A percentile compares a stretch with the other conserved stretches of the same genome.
phyloP scores from a whole-genome alignment of 2,888 invertebrate species.

The Heliconius ethilla region DNA sequence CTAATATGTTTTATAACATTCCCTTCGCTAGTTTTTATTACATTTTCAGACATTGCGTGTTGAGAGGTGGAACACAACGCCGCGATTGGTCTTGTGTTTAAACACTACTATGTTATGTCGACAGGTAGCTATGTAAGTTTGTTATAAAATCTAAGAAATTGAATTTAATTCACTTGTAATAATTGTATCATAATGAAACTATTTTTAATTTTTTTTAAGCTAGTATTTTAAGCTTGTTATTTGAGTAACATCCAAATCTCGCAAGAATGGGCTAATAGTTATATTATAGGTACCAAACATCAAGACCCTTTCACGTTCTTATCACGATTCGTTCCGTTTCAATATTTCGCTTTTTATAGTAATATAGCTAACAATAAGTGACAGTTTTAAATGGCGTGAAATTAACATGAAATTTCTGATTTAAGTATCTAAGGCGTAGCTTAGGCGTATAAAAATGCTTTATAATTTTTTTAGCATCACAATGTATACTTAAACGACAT shows the following conservation, averaged over 20 bases:
- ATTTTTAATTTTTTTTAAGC: not conserved
- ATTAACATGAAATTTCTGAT: constrained; percentile 4
- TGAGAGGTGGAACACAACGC: too few relatives aligned
- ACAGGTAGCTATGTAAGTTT: not conserved
- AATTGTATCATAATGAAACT: not conserved
- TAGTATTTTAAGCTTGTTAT: not conserved
- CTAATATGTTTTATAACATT: too few relatives aligned
- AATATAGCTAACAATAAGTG: not conserved
- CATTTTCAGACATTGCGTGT: too few relatives aligned
- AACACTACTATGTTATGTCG: not conserved
- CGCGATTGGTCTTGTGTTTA: too few relatives aligned
- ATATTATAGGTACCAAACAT: not conserved
- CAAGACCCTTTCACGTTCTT: constrained; percentile 6
- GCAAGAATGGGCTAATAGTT: not conserved
- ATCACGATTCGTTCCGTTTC: constrained; percentile 12
- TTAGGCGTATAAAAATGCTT: not conserved
- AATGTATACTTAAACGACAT: too few relatives aligned
- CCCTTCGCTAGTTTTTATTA: too few relatives aligned
- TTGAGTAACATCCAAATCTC: not conserved
- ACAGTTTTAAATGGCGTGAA: constrained; percentile 13
- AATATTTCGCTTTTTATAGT: not conserved
- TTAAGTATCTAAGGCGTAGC: not conserved
- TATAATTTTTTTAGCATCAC: not conserved
- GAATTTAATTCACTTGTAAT: not conserved
- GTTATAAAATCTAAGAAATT: not conserved